Base-by-base conservation (phyloP, 2,888 invertebrate species). In the Heteropelma amictum region DNA sequence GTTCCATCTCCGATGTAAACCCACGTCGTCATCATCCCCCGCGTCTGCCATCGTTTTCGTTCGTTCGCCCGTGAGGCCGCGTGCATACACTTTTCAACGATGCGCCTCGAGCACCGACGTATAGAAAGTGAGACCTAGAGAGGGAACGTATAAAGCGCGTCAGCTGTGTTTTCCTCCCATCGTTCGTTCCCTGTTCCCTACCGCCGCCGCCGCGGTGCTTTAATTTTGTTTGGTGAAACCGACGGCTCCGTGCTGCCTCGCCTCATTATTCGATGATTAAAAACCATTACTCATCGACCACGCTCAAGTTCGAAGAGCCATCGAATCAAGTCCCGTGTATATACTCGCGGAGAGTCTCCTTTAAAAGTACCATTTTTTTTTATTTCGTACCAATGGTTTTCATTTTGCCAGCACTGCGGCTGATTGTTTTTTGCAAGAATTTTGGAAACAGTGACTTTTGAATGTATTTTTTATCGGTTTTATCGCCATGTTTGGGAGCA, bases 211-310 rank as follows among this genome's bases (percentile, higher is more conserved):
- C 70, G 69, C 72, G 56, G 56, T 65, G 72, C 72, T 79, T 79
- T 79, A 79, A 79, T 79, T 79, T 79, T 78, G 77, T 79, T 76
- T 79, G 70, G 70, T 64, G 63, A 76, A 79, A 79, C 78, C 60
- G 61, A 67, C 67, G 70, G 69, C 61, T 67, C 49, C 63, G 26
- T 19, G 30, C 47, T 68, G 74, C 76, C 72, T 73, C 75, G 68
- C 65, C 76, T 78, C 77, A 79, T 78, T 78, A 78, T 77, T 72
- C 77, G 75, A 79, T 79, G 72, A 79, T 78, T 79, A 78, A 79
- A 79, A 78, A 78, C 77, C 75, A 79, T 79, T 75, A 78, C 72
- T 78, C 79, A 79, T 78, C 79, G 76, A 60, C 69, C 42, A 26
- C 61, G 67, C 49, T 58, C 49, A 64, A 56, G 40, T 67, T 70